phyloP scores from a whole-genome alignment of 2,888 invertebrate genomes.

The Drosophila atripex region DNA sequence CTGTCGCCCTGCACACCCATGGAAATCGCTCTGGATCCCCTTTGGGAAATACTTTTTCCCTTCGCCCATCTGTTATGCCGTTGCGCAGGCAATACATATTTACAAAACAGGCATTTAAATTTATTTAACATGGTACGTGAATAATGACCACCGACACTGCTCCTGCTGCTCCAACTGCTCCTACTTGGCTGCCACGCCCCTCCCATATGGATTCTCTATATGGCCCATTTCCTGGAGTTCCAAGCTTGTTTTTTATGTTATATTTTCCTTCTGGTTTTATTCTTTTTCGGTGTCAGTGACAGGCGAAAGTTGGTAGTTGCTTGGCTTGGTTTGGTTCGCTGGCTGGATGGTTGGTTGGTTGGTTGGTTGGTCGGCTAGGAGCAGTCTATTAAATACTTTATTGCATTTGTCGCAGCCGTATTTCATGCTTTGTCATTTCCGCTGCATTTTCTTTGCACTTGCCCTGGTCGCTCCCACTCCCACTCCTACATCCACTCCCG shows the following conservation, averaged over 20 bases:
- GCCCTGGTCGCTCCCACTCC: slow-evolving; percentile 42
- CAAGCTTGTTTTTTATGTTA: slow-evolving; percentile 27
- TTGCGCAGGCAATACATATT: slow-evolving; percentile 67
- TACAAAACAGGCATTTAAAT: slow-evolving; percentile 80
- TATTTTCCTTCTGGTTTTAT: slow-evolving; percentile 18
- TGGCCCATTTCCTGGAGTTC: slow-evolving; percentile 40
- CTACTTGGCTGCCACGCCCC: slow-evolving; percentile 56
- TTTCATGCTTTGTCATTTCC: slow-evolving; percentile 78
- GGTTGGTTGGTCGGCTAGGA: slow-evolving; percentile 55
- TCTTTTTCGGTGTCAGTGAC: slow-evolving; percentile 68
- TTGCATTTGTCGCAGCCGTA: slow-evolving; percentile 82
- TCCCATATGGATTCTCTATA: slow-evolving; percentile 34
- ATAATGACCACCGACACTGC: slow-evolving; percentile 72
- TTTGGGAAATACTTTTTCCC: slow-evolving; percentile 29
- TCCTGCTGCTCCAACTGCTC: slow-evolving; percentile 8
- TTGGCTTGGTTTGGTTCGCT: slow-evolving; percentile 21
- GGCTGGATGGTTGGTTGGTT: slow-evolving; percentile 18
- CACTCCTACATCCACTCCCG: too few relatives aligned
- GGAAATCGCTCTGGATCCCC: slow-evolving; percentile 19
- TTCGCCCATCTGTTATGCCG: slow-evolving; percentile 71
- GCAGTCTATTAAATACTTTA: slow-evolving; percentile 82
- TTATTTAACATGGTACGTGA: slow-evolving; percentile 77
- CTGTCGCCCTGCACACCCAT: slow-evolving; percentile 21
- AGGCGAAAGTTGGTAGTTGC: slow-evolving; percentile 50
- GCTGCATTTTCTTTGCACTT: slow-evolving; percentile 72